Percentiles rank a stretch among this genome's conserved stretches.
Evolutionary conservation across 1,140 invertebrate genomes (phyloP).

Genomic region (Drosophila neocordata): DNA sequence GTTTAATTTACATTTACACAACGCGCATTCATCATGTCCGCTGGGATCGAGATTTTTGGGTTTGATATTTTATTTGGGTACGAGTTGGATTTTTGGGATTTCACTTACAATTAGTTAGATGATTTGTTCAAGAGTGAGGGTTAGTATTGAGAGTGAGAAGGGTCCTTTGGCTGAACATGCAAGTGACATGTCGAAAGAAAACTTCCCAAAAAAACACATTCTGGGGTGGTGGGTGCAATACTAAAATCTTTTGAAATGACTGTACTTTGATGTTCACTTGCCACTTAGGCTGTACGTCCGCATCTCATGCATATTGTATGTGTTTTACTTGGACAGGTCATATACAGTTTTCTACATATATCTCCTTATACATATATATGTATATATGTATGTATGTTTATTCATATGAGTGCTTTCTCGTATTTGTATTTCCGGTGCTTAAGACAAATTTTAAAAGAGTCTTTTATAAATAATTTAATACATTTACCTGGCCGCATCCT

Average conservation of each 20-base stretch:
- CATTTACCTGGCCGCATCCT: slow-evolving; percentile 60
- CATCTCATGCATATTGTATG: slow-evolving; percentile 66
- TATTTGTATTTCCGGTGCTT: slow-evolving; percentile 78
- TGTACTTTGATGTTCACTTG: slow-evolving; percentile 45
- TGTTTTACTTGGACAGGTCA: slow-evolving; percentile 41
- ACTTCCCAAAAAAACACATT: neutral
- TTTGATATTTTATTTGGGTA: slow-evolving; percentile 29
- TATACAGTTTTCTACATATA: slow-evolving; percentile 21
- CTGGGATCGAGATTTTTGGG: slow-evolving; percentile 10
- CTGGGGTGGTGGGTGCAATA: neutral
- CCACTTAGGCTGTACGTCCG: slow-evolving; percentile 13
- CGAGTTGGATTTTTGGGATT: slow-evolving; percentile 49
- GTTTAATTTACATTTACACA: slow-evolving; percentile 80
- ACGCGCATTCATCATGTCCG: slow-evolving; percentile 31
- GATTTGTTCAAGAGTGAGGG: slow-evolving; percentile 1
- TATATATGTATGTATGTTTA: neutral
- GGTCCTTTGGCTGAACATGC: slow-evolving; percentile 29
- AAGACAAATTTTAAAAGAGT: slow-evolving; percentile 79
- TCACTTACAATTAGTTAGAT: slow-evolving; percentile 26
- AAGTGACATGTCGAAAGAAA: slow-evolving; percentile 67
- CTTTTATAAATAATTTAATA: slow-evolving; percentile 70
- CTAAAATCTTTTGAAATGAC: slow-evolving; percentile 54
- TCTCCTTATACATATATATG: neutral
- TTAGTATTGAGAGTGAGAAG: neutral
- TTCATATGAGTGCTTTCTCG: slow-evolving; percentile 17